A percentile compares a stretch with the other conserved stretches of the same genome.
These are phyloP conservation scores for Onychomys torridus DNA, from an alignment of 2,797 vertebrate genomes.

Conservation along the genomic window DNA sequence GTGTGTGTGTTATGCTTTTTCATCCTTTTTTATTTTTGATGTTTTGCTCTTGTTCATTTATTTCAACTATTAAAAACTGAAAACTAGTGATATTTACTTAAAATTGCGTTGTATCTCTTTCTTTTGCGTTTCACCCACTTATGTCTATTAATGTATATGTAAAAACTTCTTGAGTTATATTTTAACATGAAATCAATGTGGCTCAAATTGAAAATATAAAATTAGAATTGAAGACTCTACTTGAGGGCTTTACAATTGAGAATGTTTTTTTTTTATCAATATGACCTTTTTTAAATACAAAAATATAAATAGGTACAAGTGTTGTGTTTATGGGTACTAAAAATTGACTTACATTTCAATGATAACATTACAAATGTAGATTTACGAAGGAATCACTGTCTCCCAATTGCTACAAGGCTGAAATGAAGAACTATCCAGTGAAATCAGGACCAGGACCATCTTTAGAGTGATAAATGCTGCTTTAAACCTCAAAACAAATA, in stretches of 20 bases:
- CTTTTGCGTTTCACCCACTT: background rate
- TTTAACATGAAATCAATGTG: slow-evolving; percentile 46
- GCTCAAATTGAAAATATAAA: slow-evolving; percentile 7
- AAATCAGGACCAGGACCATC: background rate
- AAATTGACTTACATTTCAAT: background rate
- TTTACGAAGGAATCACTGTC: background rate
- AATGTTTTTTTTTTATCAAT: background rate
- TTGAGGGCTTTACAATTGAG: background rate
- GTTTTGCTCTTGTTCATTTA: background rate
- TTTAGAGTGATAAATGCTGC: background rate
- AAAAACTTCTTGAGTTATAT: background rate
- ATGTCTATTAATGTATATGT: background rate
- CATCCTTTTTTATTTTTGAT: background rate
- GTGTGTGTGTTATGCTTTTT: background rate
- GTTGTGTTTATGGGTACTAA: background rate
- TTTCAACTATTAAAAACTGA: slow-evolving; percentile 23
- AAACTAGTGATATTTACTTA: background rate
- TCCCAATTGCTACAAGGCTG: background rate
- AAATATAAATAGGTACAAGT: background rate
- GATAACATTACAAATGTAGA: background rate
- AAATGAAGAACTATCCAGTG: background rate
- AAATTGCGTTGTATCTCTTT: background rate
- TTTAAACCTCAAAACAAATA: background rate
- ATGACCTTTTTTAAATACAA: background rate
- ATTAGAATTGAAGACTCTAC: slow-evolving; percentile 2